Percentiles rank a stretch among this genome's conserved stretches.
phyloP scores from a whole-genome alignment of 2,113 vertebrate genomes.

The Cebus imitator region DNA sequence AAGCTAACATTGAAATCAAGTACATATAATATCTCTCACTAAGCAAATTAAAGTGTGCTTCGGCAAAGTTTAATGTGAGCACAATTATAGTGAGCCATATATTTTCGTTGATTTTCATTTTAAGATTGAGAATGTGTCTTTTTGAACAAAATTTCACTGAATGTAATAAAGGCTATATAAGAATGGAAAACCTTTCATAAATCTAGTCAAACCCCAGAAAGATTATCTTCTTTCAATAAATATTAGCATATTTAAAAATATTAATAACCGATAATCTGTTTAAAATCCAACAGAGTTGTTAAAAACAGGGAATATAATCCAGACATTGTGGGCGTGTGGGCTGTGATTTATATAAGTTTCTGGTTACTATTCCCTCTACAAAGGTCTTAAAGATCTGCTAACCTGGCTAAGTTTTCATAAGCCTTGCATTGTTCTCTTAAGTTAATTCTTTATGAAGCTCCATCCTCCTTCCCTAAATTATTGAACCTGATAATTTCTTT shows the following conservation, averaged over 20 bases:
- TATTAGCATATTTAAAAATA: slow-evolving; percentile 29
- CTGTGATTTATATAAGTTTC: background rate
- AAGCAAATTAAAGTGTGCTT: background rate
- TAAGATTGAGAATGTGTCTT: background rate
- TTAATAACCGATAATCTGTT: background rate
- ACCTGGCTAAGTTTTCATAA: background rate
- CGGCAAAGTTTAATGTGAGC: background rate
- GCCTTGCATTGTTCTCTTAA: background rate
- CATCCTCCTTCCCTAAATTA: background rate
- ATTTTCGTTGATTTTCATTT: slow-evolving; percentile 11
- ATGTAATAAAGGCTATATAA: background rate
- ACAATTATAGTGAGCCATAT: background rate
- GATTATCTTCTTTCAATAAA: slow-evolving; percentile 3
- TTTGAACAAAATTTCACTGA: slow-evolving; percentile 24
- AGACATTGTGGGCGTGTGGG: background rate
- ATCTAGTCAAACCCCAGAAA: background rate
- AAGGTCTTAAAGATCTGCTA: background rate
- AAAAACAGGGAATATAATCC: background rate
- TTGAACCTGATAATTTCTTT: background rate
- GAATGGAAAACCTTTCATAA: background rate
- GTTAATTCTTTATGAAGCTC: background rate
- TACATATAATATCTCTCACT: background rate
- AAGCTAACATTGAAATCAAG: background rate
- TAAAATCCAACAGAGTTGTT: slow-evolving; percentile 20
- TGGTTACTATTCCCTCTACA: background rate